These are phyloP conservation scores for Achatina immaculata DNA, from an alignment of 1,140 invertebrate species.

Conservation along the genomic window DNA sequence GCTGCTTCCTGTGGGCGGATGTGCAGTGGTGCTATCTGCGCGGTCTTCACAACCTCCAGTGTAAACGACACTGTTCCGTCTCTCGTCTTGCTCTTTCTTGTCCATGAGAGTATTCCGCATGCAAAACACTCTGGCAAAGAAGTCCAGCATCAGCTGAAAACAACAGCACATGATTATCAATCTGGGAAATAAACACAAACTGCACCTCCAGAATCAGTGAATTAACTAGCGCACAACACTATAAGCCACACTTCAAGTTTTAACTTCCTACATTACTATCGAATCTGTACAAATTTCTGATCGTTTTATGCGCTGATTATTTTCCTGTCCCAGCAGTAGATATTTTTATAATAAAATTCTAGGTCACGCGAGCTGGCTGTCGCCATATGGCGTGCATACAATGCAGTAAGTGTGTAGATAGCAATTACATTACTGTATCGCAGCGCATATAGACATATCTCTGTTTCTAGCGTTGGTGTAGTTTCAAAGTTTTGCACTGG, in stretches of 20 bases:
- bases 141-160: conserved; percentile 66
- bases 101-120: conserved; percentile 61
- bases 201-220: no score
- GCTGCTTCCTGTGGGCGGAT: background rate
- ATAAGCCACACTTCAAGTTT: no score
- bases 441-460: no score
- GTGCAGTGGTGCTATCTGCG: background rate
- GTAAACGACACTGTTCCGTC: conserved; percentile 6
- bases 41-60: background rate
- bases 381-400: background rate
- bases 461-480: no score
- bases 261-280: no score
- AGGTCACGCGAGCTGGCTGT: background rate
- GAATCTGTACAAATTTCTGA: no score
- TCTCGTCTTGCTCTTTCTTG: conserved; percentile 37
- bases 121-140: conserved; percentile 65
- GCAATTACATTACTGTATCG: no score
- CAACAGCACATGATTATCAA: background rate
- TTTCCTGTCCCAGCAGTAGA: background rate
- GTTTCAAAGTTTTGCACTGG: no score
- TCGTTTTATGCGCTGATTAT: background rate
- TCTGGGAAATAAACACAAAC: background rate
- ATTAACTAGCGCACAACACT: no score
- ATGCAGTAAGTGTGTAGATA: no score
- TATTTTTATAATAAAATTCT: background rate